Evolutionary conservation across 2,113 vertebrate species (phyloP).

Genomic region (Climacteris rufus): DNA sequence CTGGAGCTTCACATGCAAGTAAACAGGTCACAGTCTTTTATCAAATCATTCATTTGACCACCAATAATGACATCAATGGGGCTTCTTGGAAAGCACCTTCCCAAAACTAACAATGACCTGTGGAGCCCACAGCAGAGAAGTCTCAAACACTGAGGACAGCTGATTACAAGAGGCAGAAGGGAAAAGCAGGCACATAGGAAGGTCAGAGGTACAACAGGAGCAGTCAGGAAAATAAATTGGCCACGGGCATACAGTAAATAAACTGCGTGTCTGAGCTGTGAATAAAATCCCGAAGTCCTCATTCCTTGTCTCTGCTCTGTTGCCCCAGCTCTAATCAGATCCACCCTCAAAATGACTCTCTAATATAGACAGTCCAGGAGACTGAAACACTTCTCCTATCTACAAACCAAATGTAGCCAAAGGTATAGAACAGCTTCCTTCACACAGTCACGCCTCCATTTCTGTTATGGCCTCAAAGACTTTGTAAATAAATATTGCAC

Average conservation of each 20-base stretch:
- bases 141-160: background rate
- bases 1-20: background rate
- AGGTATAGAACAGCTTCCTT: background rate
- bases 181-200: background rate
- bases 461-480: background rate
- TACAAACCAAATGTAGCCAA: background rate
- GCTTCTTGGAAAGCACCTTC: background rate
- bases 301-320: background rate
- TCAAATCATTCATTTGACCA: background rate
- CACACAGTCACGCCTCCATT: background rate
- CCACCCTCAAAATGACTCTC: background rate
- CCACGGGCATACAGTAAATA: background rate
- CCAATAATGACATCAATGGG: background rate
- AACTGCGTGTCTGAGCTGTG: background rate
- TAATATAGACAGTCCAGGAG: background rate
- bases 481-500: background rate
- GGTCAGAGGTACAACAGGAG: constrained; percentile 9
- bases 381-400: background rate
- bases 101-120: background rate
- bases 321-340: background rate
- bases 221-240: constrained; percentile 16
- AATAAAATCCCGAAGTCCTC: background rate
- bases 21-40: background rate
- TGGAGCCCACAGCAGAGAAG: background rate
- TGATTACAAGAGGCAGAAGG: background rate